Conservation (phyloP, 2,113 vertebrate genomes). For the Hyla sarda region DNA sequence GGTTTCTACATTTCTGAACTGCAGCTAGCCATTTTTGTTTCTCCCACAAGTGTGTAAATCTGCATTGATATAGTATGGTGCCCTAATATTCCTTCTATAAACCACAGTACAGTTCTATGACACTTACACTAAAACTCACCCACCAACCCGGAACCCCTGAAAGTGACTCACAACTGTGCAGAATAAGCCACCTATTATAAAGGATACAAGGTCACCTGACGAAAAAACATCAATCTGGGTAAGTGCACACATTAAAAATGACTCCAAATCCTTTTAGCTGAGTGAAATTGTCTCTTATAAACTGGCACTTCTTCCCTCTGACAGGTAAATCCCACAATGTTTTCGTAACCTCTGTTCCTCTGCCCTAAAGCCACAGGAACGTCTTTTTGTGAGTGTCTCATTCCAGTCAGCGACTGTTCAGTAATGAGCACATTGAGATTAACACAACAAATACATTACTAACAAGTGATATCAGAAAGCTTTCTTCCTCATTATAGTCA, state of each 20-base stretch:
- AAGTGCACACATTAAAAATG: conserved; percentile 43
- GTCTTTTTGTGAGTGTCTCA: conserved; percentile 2
- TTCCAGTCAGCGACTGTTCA: conserved; percentile 9
- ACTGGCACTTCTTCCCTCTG: conserved; percentile 40
- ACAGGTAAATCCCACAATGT: conserved; percentile 57
- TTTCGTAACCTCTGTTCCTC: conserved; percentile 53
- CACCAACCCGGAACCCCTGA: background rate
- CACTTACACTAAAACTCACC: background rate
- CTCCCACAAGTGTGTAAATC: background rate
- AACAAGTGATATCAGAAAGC: conserved; percentile 44
- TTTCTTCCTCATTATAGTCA: conserved; percentile 12
- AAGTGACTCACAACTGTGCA: background rate
- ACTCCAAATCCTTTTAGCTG: conserved; percentile 56
- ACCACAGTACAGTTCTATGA: background rate
- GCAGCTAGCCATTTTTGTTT: background rate
- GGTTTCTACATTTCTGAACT: background rate
- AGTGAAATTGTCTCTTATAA: conserved; percentile 49
- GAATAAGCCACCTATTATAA: conserved; percentile 20
- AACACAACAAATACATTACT: conserved; percentile 42
- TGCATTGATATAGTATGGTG: background rate
- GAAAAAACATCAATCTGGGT: conserved; percentile 33
- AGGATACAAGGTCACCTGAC: conserved; percentile 23
- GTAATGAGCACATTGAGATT: conserved; percentile 45
- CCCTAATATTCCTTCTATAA: background rate
- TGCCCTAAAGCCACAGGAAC: conserved; percentile 44